Evolutionary conservation across 2,797 vertebrate genomes (phyloP).

Genomic region (Sandelia bainsii): DNA sequence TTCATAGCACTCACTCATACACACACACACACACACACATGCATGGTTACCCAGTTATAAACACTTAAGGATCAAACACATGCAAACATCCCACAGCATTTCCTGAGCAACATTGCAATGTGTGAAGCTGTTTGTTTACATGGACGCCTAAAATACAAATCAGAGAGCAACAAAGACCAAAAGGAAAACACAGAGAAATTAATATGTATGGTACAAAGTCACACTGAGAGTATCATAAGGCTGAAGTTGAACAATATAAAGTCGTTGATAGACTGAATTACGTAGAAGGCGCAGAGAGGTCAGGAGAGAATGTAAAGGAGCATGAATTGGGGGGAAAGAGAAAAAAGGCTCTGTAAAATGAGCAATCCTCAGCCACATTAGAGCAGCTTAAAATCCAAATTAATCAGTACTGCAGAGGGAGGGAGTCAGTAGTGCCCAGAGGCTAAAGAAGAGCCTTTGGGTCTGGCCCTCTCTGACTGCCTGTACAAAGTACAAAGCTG

Average conservation of each 20-base stretch:
- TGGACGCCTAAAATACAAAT: slow-evolving; percentile 29
- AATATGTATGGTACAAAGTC: slow-evolving; percentile 3
- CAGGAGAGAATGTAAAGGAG: slow-evolving; percentile 31
- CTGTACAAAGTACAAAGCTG: slow-evolving; percentile 58
- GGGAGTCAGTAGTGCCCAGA: slow-evolving; percentile 37
- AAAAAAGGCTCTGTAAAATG: slow-evolving; percentile 42
- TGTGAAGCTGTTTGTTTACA: slow-evolving; percentile 34
- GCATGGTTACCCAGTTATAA: slow-evolving; percentile 12
- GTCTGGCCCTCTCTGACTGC: slow-evolving; percentile 23
- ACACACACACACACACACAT: slow-evolving; percentile 5
- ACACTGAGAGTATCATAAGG: slow-evolving; percentile 15
- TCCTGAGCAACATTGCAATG: slow-evolving; percentile 18
- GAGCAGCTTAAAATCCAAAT: slow-evolving; percentile 63
- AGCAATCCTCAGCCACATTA: slow-evolving; percentile 64
- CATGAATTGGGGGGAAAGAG: background rate
- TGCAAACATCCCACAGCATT: slow-evolving; percentile 31
- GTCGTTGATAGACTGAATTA: slow-evolving; percentile 41
- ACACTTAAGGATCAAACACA: slow-evolving; percentile 32
- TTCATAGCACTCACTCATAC: slow-evolving; percentile 30
- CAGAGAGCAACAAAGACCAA: slow-evolving; percentile 12
- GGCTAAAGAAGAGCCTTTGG: slow-evolving; percentile 43
- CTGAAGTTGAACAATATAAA: slow-evolving; percentile 19
- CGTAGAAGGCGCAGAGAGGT: slow-evolving; percentile 30
- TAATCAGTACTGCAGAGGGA: slow-evolving; percentile 37
- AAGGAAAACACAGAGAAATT: slow-evolving; percentile 8